Evolutionary conservation across 2,888 invertebrate species (phyloP), one percentile per base, ranked within the genome.

Genomic region (Zele albiditarsus): DNA sequence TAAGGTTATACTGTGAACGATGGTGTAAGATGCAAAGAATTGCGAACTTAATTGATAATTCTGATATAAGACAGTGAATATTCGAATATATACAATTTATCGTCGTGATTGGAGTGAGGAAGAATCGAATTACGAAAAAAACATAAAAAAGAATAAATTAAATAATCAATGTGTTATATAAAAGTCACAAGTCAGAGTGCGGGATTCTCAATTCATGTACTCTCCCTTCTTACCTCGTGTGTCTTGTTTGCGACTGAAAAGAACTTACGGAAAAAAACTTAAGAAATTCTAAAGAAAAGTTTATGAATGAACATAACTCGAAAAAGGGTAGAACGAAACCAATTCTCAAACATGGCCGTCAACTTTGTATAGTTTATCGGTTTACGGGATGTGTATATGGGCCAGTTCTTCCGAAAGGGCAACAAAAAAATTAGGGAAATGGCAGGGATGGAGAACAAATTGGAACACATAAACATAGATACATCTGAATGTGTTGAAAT

Each of bases 341-440:
- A 8, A 20, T 8, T n/a, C 8, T 53, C 2, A 8, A 20, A 23
- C 6, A n/a, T 53, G 8, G 20, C 4, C 4, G 4, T 8, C 20
- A 53, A 87, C 87, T 89, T 88, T 89, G 88, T 88, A 88, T 87
- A 88, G 87, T 83, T 49, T 85, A 71, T 84, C 83, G 83, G 84
- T 83, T 84, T n/a, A 53, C 20, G 4, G 20, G 5, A n/a, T 81
- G 81, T 82, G 83, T 81, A 81, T 16, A 33, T 38, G 33, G 16
- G 38, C n/a, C n/a, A 60, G n/a, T 63, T 38, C 33, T 63, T 33
- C 20, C 20, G 10, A 3, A 1, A 38, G 63, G 16, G 23, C 4
- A n/a, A 53, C 8, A 20, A 46, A n/a, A 12, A 20, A 53, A 53
- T n/a, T n/a, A n/a, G 53, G 20, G 0, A 53, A 3, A 53, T 20